Percentiles rank a stretch among this genome's conserved stretches.
phyloP scores from a whole-genome alignment of 1,140 invertebrate genomes.

The Drosophila orosa region DNA sequence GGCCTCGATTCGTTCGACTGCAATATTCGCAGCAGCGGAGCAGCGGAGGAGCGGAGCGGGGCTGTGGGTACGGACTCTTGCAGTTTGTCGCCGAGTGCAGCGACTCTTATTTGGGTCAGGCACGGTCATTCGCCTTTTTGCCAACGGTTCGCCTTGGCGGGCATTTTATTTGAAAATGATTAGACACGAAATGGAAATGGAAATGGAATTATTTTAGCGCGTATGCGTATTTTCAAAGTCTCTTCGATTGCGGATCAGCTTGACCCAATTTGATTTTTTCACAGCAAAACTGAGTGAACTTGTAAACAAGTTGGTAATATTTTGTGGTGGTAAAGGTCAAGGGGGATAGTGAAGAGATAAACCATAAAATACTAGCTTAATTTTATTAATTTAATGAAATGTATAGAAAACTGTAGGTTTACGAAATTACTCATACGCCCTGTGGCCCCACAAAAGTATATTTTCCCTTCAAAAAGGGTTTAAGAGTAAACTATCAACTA shows the following conservation, averaged over 20 bases:
- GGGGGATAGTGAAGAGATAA: not conserved
- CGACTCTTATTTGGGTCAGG: constrained; percentile 85
- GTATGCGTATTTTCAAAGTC: constrained; percentile 18
- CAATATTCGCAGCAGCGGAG: constrained; percentile 70
- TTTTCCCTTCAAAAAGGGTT: constrained; percentile 17
- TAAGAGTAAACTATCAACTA: no score
- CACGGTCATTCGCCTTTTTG: constrained; percentile 84
- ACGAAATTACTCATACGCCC: not conserved
- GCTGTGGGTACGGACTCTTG: constrained; percentile 18
- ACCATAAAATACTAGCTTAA: no score
- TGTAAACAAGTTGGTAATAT: constrained; percentile 8
- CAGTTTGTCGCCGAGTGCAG: constrained; percentile 82
- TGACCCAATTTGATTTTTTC: constrained; percentile 41
- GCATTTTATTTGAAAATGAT: constrained; percentile 75
- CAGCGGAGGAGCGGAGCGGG: not conserved
- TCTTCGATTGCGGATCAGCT: constrained; percentile 30
- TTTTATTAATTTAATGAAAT: not conserved
- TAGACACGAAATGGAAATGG: constrained; percentile 47
- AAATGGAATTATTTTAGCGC: constrained; percentile 40
- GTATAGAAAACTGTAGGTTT: not conserved
- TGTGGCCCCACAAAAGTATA: not conserved
- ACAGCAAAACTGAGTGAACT: not conserved
- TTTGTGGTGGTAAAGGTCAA: constrained; percentile 19
- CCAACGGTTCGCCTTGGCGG: constrained; percentile 65
- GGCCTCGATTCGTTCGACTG: constrained; percentile 75